Evolutionary conservation across 1,140 invertebrate genomes (phyloP), one percentile per base, ranked within the genome.

Genomic region (Heliconius congener): DNA sequence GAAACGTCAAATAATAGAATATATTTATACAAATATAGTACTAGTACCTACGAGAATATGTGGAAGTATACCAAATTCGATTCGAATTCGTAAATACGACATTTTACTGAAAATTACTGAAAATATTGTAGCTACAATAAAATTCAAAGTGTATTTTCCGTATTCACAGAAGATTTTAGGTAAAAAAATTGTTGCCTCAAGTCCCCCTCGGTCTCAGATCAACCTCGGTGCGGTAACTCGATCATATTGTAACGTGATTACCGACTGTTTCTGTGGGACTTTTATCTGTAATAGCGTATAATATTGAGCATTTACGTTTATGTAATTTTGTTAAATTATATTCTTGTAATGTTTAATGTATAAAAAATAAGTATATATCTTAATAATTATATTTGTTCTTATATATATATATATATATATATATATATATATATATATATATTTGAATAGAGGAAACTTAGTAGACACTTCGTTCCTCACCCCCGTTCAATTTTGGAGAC

Each of bases 241-340:
- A 91, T 91, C 90, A 90, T 86, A 87, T 83, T 90, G 87, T 89
- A 91, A 90, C 88, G 78, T 85, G 87, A 91, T 91, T 91, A 91
- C 84, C 72, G 82, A 81, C 82, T 82, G 80, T 85, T 82, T 86
- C 79, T 79, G 76, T 78, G 81, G 82, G 82, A 86, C 90, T 91
- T 91, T 91, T 89, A 91, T 86, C 87, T 84, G 79, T 90, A 91
- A 90, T 89, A 81, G 82, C 83, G 80, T 82, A 78, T 87, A 84
- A 86, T 87, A 85, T 79, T 79, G 74, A 76, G 60, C 39, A 76
- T 72, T 81, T 81, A 70, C 42, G 34, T 27, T 57, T 27, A 74
- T 79, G 50, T 73, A 77, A 74, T 71, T 77, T 76, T 71, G 27
- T 71, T 37, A 71, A 30, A 71, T 71, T 37, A 30, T 1, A 4